Conservation (phyloP, 2,888 invertebrate genomes). For the Asteroscopus sphinx region DNA sequence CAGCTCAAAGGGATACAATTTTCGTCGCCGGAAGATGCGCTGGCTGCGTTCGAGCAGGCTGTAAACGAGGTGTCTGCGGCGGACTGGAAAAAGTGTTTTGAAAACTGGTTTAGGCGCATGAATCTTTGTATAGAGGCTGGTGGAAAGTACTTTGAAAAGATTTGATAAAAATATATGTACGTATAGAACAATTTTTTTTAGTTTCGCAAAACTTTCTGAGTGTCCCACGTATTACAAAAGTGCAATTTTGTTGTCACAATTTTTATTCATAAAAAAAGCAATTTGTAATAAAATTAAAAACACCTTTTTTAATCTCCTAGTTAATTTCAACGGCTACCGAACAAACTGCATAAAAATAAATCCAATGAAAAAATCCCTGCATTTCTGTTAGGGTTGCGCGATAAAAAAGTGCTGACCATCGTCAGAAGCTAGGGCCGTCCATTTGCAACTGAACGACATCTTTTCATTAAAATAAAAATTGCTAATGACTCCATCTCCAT, state of each 20-base stretch:
- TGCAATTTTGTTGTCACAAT: slow-evolving; percentile 13
- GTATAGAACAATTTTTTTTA: too few species aligned
- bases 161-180: too few species aligned
- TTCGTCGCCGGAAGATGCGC: too few species aligned
- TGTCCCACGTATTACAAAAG: slow-evolving; percentile 13
- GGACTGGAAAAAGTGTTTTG: too few species aligned
- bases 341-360: slow-evolving; percentile 52
- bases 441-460: slow-evolving; percentile 71
- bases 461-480: slow-evolving; percentile 85
- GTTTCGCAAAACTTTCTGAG: too few species aligned
- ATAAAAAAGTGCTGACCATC: slow-evolving; percentile 81
- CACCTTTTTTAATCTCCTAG: slow-evolving; percentile 23
- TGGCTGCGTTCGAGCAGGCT: too few species aligned
- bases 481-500: slow-evolving; percentile 87
- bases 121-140: too few species aligned
- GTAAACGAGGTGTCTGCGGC: too few species aligned
- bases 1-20: too few species aligned
- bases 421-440: slow-evolving; percentile 64
- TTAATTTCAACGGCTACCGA: slow-evolving; percentile 35
- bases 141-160: too few species aligned
- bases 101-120: too few species aligned
- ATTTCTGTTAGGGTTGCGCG: slow-evolving; percentile 64
- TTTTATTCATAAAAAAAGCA: slow-evolving; percentile 32
- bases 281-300: slow-evolving; percentile 46
- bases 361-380: slow-evolving; percentile 54